These are phyloP conservation scores for Hypomecis punctinalis DNA, from an alignment of 2,888 invertebrate species.

Conservation along the genomic window DNA sequence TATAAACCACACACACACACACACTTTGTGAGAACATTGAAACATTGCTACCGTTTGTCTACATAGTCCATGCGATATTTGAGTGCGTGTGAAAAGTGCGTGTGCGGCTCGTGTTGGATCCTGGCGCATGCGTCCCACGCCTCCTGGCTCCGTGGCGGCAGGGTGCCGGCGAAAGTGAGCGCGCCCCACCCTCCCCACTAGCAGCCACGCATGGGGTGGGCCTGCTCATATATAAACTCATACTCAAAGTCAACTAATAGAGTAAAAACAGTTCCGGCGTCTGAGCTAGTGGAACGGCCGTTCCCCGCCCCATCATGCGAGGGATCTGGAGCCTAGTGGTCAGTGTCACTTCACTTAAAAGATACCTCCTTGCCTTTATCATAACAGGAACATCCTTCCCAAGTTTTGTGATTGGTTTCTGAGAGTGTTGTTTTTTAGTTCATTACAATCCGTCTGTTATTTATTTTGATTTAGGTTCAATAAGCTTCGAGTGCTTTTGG, in stretches of 20 bases:
- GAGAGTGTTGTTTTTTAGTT: too few species aligned
- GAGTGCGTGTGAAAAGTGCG: not conserved
- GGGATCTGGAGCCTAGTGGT: slow-evolving; percentile 86
- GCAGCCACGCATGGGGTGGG: slow-evolving; percentile 59
- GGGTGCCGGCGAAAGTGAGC: slow-evolving; percentile 71
- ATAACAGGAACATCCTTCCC: not conserved
- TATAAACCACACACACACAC: too few species aligned
- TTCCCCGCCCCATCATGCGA: slow-evolving; percentile 83
- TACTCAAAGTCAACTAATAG: slow-evolving; percentile 66
- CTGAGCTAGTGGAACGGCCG: slow-evolving; percentile 69
- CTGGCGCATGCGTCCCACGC: slow-evolving; percentile 47
- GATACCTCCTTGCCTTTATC: not conserved
- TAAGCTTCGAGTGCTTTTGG: too few species aligned
- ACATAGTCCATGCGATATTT: slow-evolving; percentile 5
- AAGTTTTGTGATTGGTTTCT: slow-evolving; percentile 5
- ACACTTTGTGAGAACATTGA: too few species aligned
- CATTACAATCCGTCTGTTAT: not conserved
- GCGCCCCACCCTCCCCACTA: slow-evolving; percentile 57
- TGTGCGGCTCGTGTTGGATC: not conserved
- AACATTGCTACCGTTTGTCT: slow-evolving; percentile 1
- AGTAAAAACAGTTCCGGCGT: slow-evolving; percentile 75
- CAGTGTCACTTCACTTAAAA: slow-evolving; percentile 65
- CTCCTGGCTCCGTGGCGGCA: slow-evolving; percentile 45
- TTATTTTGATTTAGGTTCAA: not conserved
- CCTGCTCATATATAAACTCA: slow-evolving; percentile 69